phyloP scores from a whole-genome alignment of 2,113 vertebrate species.

The Cyprinus carpio region DNA sequence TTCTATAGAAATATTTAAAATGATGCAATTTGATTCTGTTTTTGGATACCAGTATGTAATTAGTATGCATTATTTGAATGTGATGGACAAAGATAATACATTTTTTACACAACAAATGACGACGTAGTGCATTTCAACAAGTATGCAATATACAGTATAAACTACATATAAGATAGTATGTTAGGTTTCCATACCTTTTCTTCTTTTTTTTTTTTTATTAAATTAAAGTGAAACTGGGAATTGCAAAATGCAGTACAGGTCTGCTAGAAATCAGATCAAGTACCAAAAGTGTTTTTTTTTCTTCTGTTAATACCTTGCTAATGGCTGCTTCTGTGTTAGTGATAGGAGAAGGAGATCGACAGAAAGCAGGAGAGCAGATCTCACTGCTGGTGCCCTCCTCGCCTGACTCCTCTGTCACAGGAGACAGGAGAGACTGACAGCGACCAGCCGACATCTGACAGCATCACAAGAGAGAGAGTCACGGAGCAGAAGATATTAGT shows the following conservation, averaged over 20 bases:
- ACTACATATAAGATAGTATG: background rate
- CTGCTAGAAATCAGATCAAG: background rate
- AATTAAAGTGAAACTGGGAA: background rate
- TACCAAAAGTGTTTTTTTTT: too few species aligned
- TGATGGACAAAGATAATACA: too few species aligned
- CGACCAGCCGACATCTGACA: conserved; percentile 96
- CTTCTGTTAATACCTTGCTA: conserved; percentile 85
- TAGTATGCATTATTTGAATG: too few species aligned
- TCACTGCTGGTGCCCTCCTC: conserved; percentile 98
- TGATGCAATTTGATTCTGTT: background rate
- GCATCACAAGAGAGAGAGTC: background rate
- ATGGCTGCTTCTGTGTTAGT: conserved; percentile 89
- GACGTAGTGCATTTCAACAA: background rate
- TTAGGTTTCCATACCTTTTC: background rate
- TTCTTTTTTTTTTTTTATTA: background rate
- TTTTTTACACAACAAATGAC: background rate
- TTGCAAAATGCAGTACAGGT: background rate
- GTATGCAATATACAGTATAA: too few species aligned
- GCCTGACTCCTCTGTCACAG: conserved; percentile 98
- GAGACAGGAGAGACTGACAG: conserved; percentile 97
- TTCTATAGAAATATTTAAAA: background rate
- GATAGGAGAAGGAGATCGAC: conserved; percentile 94
- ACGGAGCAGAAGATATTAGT: conserved; percentile 14
- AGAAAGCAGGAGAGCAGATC: conserved; percentile 94
- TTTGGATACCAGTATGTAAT: background rate